Evolutionary conservation across 2,888 invertebrate species (phyloP).

Genomic region (Fissipunctia ypsillon): DNA sequence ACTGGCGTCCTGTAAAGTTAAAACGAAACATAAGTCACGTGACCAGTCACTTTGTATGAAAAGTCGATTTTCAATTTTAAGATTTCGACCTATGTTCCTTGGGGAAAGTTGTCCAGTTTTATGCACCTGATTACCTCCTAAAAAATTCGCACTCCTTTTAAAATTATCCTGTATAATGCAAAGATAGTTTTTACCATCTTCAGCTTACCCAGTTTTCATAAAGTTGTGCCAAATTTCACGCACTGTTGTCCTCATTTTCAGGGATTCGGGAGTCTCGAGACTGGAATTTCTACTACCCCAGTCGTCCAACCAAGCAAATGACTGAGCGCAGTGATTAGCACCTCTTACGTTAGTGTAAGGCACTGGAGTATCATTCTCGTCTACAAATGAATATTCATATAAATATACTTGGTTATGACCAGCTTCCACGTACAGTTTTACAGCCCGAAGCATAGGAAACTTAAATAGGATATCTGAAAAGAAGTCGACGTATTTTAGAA

Average conservation of each 20-base stretch:
- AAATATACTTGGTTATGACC: constrained; percentile 76
- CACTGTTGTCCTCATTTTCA: constrained; percentile 37
- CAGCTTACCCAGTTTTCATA: constrained; percentile 14
- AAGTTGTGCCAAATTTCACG: constrained; percentile 49
- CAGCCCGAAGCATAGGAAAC: constrained; percentile 68
- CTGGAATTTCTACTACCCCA: constrained; percentile 18
- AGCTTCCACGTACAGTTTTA: constrained; percentile 69
- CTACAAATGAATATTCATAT: constrained; percentile 76
- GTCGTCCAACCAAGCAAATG: constrained; percentile 62
- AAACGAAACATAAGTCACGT: no score
- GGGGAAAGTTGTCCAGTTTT: no score
- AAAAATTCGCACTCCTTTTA: no score
- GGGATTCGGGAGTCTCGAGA: constrained; percentile 13
- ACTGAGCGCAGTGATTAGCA: constrained; percentile 73
- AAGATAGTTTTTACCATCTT: no score
- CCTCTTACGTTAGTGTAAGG: constrained; percentile 68
- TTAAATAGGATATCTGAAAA: constrained; percentile 79
- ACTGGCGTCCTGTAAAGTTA: constrained; percentile 43
- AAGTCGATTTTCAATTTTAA: no score
- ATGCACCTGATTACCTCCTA: no score
- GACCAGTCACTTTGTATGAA: no score
- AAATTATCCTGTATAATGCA: no score
- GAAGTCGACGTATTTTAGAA: constrained; percentile 73
- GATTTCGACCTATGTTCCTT: no score
- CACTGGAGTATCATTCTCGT: constrained; percentile 64